phyloP scores from a whole-genome alignment of 2,797 vertebrate species.

The Mus caroli region DNA sequence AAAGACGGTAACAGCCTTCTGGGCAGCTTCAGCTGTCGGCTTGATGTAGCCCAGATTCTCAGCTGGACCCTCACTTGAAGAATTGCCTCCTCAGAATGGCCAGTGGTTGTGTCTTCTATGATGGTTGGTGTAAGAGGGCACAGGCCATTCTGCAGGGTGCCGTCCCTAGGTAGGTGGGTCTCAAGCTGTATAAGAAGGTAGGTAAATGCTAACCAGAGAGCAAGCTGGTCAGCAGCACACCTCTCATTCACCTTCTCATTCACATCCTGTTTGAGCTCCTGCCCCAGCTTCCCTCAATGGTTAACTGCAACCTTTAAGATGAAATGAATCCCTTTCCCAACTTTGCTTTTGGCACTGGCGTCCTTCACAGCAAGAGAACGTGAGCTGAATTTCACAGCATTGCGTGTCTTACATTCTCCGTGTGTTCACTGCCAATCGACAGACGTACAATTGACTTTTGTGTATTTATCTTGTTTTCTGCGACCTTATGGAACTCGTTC shows the following conservation, averaged over 20 bases:
- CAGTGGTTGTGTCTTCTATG: not conserved
- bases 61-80: not conserved
- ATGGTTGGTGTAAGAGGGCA: not conserved
- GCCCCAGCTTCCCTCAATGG: too few relatives aligned
- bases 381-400: accelerated
- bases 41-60: not conserved
- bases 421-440: not conserved
- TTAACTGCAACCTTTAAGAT: not conserved
- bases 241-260: not conserved
- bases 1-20: not conserved
- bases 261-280: not conserved
- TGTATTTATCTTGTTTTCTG: not conserved
- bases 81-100: not conserved
- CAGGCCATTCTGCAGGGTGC: not conserved
- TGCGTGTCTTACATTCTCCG: not conserved
- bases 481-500: not conserved
- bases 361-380: not conserved
- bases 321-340: not conserved
- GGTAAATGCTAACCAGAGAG: not conserved
- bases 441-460: not conserved
- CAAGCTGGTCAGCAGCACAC: not conserved
- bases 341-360: not conserved
- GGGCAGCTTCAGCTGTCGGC: too few relatives aligned
- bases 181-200: not conserved
- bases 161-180: not conserved